Evolutionary conservation across 2,113 vertebrate species (phyloP).

Genomic region (Typhlomys cinereus): DNA sequence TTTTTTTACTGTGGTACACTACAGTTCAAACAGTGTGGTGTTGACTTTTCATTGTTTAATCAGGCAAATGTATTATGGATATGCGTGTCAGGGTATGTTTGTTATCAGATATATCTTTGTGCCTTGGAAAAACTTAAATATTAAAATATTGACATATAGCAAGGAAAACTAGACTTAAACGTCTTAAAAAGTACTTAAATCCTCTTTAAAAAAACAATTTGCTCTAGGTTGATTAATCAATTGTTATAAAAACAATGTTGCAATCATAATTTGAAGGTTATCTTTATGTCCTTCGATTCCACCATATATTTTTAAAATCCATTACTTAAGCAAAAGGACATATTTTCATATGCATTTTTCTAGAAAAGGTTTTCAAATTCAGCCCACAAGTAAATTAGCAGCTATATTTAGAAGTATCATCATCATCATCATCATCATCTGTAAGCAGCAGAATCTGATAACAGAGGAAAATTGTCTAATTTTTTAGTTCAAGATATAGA

Average conservation of each 20-base stretch:
- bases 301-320: not conserved
- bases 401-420: not conserved
- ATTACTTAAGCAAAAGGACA: not conserved
- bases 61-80: not conserved
- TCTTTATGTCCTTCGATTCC: not conserved
- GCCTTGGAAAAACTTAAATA: slow-evolving; percentile 10
- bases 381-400: not conserved
- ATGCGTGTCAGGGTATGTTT: not conserved
- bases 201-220: not conserved
- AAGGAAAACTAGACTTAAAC: not conserved
- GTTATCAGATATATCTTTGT: not conserved
- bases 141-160: slow-evolving; percentile 20
- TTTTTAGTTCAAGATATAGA: not conserved
- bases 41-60: slow-evolving; percentile 12
- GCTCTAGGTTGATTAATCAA: not conserved
- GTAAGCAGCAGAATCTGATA: not conserved
- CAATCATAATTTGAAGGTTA: slow-evolving; percentile 21
- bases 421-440: not conserved
- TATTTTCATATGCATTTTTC: not conserved
- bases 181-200: slow-evolving; percentile 22
- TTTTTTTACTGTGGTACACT: not conserved
- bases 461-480: not conserved
- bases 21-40: not conserved
- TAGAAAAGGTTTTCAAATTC: not conserved
- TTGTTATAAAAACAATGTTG: not conserved